phyloP scores from a whole-genome alignment of 2,797 vertebrate species.

The Schizopygopsis pylzovi region DNA sequence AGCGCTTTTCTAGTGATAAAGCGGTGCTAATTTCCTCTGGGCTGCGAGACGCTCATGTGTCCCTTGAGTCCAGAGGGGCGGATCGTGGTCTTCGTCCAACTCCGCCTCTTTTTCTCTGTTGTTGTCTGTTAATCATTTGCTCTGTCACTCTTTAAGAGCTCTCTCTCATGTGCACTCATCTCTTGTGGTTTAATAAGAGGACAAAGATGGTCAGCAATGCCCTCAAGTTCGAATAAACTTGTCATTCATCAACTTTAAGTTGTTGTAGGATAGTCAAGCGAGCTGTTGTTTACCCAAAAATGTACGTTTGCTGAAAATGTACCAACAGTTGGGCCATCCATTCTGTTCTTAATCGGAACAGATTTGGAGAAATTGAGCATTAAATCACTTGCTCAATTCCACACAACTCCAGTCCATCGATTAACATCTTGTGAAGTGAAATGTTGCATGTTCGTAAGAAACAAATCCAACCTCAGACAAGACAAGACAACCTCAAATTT shows the following conservation, averaged over 20 bases:
- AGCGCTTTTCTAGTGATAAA: conserved; percentile 57
- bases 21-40: conserved; percentile 60
- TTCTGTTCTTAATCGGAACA: background rate
- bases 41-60: conserved; percentile 56
- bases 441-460: background rate
- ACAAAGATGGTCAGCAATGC: background rate
- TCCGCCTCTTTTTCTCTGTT: conserved; percentile 33
- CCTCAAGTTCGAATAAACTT: background rate
- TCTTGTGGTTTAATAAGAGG: conserved; percentile 5
- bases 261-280: background rate
- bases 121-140: conserved; percentile 54
- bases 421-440: background rate
- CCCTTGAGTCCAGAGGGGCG: conserved; percentile 64
- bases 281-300: background rate
- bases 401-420: background rate
- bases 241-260: background rate
- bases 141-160: conserved; percentile 20
- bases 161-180: conserved; percentile 18
- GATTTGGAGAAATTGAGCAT: background rate
- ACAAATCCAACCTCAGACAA: background rate
- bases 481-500: background rate
- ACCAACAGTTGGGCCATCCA: background rate
- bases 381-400: background rate
- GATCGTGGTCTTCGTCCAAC: conserved; percentile 48
- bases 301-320: background rate